These are phyloP conservation scores for Brachyptera putata DNA, from an alignment of 2,888 invertebrate species.

Conservation along the genomic window DNA sequence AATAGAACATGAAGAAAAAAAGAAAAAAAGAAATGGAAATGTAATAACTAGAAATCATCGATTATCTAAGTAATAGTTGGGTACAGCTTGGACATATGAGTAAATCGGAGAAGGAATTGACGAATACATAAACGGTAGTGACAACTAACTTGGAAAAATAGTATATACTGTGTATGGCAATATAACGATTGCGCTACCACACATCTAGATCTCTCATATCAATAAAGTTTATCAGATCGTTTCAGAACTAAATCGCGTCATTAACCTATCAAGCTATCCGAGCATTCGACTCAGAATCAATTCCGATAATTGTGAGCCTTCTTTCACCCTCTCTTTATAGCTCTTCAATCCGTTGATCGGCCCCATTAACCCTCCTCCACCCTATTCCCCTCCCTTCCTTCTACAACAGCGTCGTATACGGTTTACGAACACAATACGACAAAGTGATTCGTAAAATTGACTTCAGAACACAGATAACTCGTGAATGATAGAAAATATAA, in stretches of 20 bases:
- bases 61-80: too few species aligned
- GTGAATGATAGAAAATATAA: too few species aligned
- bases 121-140: too few species aligned
- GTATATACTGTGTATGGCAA: too few species aligned
- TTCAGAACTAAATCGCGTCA: not conserved
- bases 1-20: too few species aligned
- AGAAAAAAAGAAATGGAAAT: too few species aligned
- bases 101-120: too few species aligned
- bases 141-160: too few species aligned
- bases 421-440: not conserved
- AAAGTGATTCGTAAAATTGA: conserved; percentile 12
- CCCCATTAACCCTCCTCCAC: not conserved
- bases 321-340: not conserved
- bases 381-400: not conserved
- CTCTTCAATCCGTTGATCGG: conserved; percentile 10
- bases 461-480: too few species aligned
- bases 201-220: not conserved
- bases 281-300: conserved; percentile 14
- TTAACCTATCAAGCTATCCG: not conserved
- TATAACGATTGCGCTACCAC: too few species aligned
- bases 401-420: not conserved
- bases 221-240: not conserved
- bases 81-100: too few species aligned
- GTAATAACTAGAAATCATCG: too few species aligned
- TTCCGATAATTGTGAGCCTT: conserved; percentile 24